These are phyloP conservation scores for Calameuta filiformis DNA, from an alignment of 2,888 invertebrate species.

Conservation along the genomic window DNA sequence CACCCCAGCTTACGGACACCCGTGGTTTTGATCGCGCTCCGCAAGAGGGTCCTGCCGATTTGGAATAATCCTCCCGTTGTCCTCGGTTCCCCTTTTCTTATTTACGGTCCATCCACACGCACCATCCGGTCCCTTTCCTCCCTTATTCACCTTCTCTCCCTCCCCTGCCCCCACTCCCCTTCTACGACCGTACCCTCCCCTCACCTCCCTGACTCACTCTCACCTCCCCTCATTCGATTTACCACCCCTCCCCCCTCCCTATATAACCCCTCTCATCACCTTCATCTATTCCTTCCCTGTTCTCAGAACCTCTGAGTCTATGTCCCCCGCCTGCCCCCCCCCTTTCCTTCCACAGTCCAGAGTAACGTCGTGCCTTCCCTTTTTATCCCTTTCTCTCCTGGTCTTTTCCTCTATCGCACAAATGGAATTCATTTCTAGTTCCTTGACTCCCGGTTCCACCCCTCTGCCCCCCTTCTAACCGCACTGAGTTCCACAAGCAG, in stretches of 20 bases:
- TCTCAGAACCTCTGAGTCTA: too few species aligned
- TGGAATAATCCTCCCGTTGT: conserved; percentile 62
- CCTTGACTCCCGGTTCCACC: conserved; percentile 43
- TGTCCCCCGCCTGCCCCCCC: conserved; percentile 28
- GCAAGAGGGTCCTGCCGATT: conserved; percentile 54
- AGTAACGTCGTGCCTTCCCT: conserved; percentile 43
- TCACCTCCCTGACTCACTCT: conserved; percentile 18
- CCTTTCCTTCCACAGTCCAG: conserved; percentile 63
- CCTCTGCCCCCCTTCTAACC: conserved; percentile 12
- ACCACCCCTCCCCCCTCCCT: neutral
- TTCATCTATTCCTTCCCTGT: too few species aligned
- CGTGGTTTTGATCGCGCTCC: conserved; percentile 26
- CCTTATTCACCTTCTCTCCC: neutral
- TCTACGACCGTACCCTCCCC: neutral
- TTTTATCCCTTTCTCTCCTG: conserved; percentile 32
- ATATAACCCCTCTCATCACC: too few species aligned
- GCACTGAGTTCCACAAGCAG: conserved; percentile 7
- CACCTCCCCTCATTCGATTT: neutral
- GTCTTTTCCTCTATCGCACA: conserved; percentile 37
- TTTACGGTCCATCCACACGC: conserved; percentile 7
- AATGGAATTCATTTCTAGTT: conserved; percentile 51
- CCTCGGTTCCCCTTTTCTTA: conserved; percentile 42
- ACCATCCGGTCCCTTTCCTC: neutral
- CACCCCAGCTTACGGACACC: neutral
- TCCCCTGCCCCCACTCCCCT: neutral